These are phyloP conservation scores for Origma solitaria DNA, from an alignment of 2,113 vertebrate genomes.

Conservation along the genomic window DNA sequence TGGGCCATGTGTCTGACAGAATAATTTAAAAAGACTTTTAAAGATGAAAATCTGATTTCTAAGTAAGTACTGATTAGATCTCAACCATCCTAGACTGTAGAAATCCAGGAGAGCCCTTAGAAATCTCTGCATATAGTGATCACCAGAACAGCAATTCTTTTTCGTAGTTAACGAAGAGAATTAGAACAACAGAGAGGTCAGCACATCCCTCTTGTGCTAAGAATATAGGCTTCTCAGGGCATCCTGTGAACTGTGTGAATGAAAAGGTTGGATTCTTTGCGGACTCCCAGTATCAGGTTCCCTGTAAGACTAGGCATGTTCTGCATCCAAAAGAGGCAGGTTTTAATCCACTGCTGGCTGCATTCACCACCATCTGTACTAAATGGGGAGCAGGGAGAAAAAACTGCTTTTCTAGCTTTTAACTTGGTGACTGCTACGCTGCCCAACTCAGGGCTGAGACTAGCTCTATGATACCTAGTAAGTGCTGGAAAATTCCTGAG, in stretches of 20 bases:
- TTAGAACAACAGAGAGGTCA: neutral
- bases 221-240: neutral
- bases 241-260: neutral
- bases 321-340: neutral
- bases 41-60: neutral
- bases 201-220: neutral
- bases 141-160: neutral
- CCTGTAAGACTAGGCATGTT: neutral
- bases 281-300: neutral
- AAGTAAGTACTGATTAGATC: neutral
- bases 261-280: neutral
- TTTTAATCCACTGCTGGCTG: neutral
- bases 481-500: neutral
- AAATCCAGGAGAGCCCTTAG: neutral
- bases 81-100: neutral
- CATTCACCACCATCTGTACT: neutral
- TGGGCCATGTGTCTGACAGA: neutral
- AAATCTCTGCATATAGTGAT: neutral
- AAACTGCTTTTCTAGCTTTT: neutral
- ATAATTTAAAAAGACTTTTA: neutral
- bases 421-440: neutral
- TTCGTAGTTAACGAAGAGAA: neutral
- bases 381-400: neutral
- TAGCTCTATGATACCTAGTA: neutral
- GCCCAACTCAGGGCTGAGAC: neutral